Conservation (phyloP, 2,888 invertebrate genomes). For the Watsonalla binaria region DNA sequence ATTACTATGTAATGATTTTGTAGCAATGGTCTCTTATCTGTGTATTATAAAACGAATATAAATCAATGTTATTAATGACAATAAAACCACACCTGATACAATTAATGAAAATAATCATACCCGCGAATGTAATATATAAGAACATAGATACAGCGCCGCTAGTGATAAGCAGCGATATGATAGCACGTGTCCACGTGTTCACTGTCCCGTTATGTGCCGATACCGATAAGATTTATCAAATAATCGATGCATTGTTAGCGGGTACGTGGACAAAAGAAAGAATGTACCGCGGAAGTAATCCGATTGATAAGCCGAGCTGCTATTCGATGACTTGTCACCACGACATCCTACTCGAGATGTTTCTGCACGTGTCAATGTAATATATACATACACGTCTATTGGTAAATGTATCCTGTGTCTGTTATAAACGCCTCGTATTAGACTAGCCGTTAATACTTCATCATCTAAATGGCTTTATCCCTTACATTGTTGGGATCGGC, state of each 20-base stretch:
- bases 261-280: constrained; percentile 10
- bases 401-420: no score
- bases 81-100: no score
- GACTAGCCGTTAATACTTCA: no score
- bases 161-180: constrained; percentile 15
- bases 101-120: no score
- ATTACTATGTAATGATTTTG: no score
- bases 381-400: not conserved
- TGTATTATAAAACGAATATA: no score
- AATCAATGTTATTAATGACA: no score
- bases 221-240: constrained; percentile 60
- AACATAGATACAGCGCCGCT: constrained; percentile 10
- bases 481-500: no score
- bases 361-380: not conserved
- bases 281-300: not conserved
- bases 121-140: not conserved
- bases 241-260: constrained; percentile 58
- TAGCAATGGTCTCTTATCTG: no score
- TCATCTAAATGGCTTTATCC: no score
- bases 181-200: constrained; percentile 41
- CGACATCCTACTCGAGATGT: not conserved
- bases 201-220: constrained; percentile 36
- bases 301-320: not conserved
- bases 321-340: not conserved
- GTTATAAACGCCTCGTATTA: no score